Evolutionary conservation across 1,140 invertebrate genomes (phyloP), one percentile per base, ranked within the genome.

Genomic region (Pseudomyrmex pallidus): DNA sequence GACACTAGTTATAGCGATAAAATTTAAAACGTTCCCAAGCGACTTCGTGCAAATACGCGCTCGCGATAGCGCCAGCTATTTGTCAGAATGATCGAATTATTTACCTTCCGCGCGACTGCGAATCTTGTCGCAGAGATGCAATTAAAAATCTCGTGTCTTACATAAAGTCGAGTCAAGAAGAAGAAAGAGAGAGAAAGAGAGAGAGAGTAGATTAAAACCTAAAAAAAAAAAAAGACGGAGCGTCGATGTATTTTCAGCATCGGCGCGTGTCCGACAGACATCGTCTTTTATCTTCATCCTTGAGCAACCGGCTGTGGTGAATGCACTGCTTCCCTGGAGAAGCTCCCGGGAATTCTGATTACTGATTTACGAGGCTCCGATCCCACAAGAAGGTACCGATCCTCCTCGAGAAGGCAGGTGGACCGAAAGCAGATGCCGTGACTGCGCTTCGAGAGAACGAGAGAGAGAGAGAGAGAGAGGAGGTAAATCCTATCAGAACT

Each of bases 401-500:
- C 88, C 77, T 80, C 63, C 82, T 82, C 76, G 85, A 88, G 88
- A 88, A 87, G 80, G 88, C 77, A 85, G 85, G 52, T 15, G 22
- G 52, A 77, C 77, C 50, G 44, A 82, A 57, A 76, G 83, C 84
- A 89, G 89, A 91, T 86, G 87, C 82, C 89, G 78, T 74, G 82
- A 85, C 89, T 76, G 63, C 85, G 67, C 77, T 68, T 17, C 67
- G 84, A 74, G 73, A 83, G 73, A 83, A 8, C 5, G n/a, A 68
- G 67, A 22, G 67, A 25, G 20, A 68, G 2, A 68, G 17, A 68
- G n/a, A 68, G 66, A 84, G 7, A 50, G 46, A 66, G 9, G 12
- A 77, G 87, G 85, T 91, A 93, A 92, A 93, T 93, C 92, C 92
- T 93, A 92, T 93, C 92, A 92, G 82, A 90, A 92, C 91, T 92